Base-by-base conservation (phyloP, 2,888 invertebrate species). In the Andrena dorsata region DNA sequence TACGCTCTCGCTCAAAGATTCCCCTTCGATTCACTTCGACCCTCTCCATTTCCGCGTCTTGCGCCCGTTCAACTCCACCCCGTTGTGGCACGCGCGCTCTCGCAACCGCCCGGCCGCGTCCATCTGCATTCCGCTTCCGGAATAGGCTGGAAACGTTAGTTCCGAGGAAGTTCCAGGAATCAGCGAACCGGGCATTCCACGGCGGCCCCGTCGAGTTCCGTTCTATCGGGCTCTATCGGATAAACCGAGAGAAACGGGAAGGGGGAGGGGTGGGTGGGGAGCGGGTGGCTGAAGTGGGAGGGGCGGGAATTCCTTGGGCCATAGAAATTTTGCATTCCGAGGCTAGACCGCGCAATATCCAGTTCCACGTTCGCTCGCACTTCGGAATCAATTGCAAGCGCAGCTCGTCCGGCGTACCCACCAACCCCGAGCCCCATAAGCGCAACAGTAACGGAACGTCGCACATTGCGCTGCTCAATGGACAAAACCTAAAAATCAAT, bases 321-420 rank as follows among this genome's bases (percentile, higher is more conserved):
- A 75, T 70, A 58, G 81, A 82, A 82, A 82, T 82, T 82, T 82
- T 82, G 82, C 82, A 82, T 82, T 66, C 82, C 81, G 53, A 35
- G 60, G 58, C 53, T 64, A 69, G 73, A 74, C 80, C 63, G 63
- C 63, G 72, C 49, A 69, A 74, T 80, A 80, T 80, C 74, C 41
- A 60, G 68, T 80, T 61, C 65, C 66, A 64, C 60, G 71, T 53
- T 71, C 30, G 51, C 20, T 68, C 66, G 26, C 53, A 47, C 28
- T 63, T 72, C 71, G 5, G 63, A 68, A 80, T 79, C 72, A 66
- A 80, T 79, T 56, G 73, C 73, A 4, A 4, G 23, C 20, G 41
- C 63, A 53, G 16, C 64, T 51, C 61, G 23, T 56, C 35, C 35
- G 26, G 35, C 20, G 35, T 4, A 6, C 4, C 23, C 10, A 26